A percentile compares a stretch with the other conserved stretches of the same genome.
Conservation (phyloP, 2,888 invertebrate species). For the Beris morrisii region DNA sequence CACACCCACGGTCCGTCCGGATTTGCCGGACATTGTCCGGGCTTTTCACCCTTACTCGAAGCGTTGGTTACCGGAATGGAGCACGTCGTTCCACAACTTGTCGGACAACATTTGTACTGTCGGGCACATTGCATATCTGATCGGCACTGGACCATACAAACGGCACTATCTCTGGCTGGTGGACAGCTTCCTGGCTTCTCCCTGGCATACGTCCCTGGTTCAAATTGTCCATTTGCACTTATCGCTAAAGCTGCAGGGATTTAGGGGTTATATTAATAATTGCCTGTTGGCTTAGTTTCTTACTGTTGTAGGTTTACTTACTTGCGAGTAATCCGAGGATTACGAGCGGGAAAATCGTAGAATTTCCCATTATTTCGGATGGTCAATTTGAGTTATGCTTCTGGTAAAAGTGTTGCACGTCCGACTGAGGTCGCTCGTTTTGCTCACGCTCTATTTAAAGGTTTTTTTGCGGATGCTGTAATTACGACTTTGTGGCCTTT, state of each 20-base stretch:
- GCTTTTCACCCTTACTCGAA: conserved; percentile 4
- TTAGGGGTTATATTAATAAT: conserved; percentile 2
- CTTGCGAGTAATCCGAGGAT: conserved; percentile 20
- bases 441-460: too few relatives aligned
- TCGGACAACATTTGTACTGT: conserved; percentile 22
- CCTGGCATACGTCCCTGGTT: not conserved
- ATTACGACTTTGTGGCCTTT: conserved; percentile 18
- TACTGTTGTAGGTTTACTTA: conserved; percentile 4
- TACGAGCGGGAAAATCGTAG: conserved; percentile 19
- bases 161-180: conserved; percentile 18
- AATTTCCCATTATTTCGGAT: conserved; percentile 9
- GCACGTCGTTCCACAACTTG: conserved; percentile 25
- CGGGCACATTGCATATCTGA: conserved; percentile 14
- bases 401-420: not conserved
- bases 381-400: conserved; percentile 15
- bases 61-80: conserved; percentile 8
- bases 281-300: not conserved
- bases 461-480: not conserved
- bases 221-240: conserved; percentile 25
- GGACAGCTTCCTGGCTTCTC: conserved; percentile 25
- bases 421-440: too few relatives aligned
- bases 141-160: conserved; percentile 14
- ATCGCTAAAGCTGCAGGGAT: conserved; percentile 1
- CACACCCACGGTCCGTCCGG: conserved; percentile 29
- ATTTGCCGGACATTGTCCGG: conserved; percentile 22